Percentiles rank a stretch among this genome's conserved stretches.
Evolutionary conservation across 2,888 invertebrate genomes (phyloP).

Genomic region (Busseola fusca): DNA sequence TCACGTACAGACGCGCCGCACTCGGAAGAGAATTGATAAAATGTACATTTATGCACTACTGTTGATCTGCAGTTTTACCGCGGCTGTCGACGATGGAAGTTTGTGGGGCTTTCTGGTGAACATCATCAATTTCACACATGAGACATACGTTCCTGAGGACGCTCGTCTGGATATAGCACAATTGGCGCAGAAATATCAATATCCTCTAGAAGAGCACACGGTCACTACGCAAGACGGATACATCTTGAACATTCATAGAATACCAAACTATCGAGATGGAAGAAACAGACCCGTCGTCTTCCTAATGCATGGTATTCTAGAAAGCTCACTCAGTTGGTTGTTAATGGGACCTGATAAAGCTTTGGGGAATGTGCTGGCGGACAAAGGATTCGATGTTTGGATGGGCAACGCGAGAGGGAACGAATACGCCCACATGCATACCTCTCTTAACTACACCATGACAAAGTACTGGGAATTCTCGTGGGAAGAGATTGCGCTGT

Average conservation of each 20-base stretch:
- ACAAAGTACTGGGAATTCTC: conserved; percentile 84
- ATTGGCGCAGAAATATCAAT: conserved; percentile 71
- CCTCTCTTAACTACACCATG: conserved; percentile 61
- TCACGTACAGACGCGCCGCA: conserved; percentile 29
- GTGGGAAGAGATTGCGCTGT: conserved; percentile 92
- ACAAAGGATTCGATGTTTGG: conserved; percentile 93
- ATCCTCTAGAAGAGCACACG: conserved; percentile 72
- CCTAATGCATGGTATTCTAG: conserved; percentile 94
- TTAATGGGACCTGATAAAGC: conserved; percentile 90
- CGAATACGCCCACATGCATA: conserved; percentile 77
- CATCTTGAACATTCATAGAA: conserved; percentile 75
- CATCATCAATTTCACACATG: conserved; percentile 31
- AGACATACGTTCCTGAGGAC: conserved; percentile 64
- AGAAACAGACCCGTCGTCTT: conserved; percentile 85
- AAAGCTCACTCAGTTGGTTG: conserved; percentile 70
- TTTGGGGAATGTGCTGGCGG: conserved; percentile 90
- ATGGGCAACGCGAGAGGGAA: conserved; percentile 95
- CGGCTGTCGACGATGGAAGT: conserved; percentile 32
- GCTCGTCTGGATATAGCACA: conserved; percentile 70
- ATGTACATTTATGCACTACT: conserved; percentile 51
- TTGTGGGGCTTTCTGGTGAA: conserved; percentile 51
- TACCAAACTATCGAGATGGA: conserved; percentile 60
- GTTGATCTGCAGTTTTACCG: conserved; percentile 37
- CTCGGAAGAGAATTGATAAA: conserved; percentile 32
- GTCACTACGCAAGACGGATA: conserved; percentile 78